Evolutionary conservation across 2,888 invertebrate genomes (phyloP).

Genomic region (Troides oblongomaculatus): DNA sequence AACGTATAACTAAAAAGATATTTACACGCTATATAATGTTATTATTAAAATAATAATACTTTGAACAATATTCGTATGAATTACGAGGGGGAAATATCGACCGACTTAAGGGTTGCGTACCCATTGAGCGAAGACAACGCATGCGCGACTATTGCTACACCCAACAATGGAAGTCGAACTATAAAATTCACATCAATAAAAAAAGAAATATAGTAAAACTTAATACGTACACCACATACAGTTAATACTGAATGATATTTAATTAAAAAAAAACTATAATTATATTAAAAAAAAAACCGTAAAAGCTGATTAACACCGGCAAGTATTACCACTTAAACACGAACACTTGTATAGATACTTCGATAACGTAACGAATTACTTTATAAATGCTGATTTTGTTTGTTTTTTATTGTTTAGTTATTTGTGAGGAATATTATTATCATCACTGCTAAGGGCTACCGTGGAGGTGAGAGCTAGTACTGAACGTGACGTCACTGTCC

Average conservation of each 20-base stretch:
- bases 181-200: constrained; percentile 31
- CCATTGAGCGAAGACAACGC: constrained; percentile 56
- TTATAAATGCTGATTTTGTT: not conserved
- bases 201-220: constrained; percentile 26
- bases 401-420: not conserved
- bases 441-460: constrained; percentile 44
- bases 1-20: too few species aligned
- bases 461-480: constrained; percentile 54
- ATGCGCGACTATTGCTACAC: constrained; percentile 48
- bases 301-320: not conserved
- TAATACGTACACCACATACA: not conserved
- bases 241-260: not conserved
- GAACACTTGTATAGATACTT: not conserved
- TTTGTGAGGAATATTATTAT: not conserved
- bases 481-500: constrained; percentile 62
- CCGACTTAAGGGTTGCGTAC: constrained; percentile 46
- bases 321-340: constrained; percentile 4
- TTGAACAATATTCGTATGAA: not conserved
- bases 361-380: not conserved
- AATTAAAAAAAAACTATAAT: not conserved
- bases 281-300: not conserved
- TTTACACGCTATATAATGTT: too few species aligned
- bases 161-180: constrained; percentile 6
- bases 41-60: too few species aligned
- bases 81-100: constrained; percentile 43